phyloP scores from a whole-genome alignment of 2,888 invertebrate genomes.

The Flexamia atlantica region DNA sequence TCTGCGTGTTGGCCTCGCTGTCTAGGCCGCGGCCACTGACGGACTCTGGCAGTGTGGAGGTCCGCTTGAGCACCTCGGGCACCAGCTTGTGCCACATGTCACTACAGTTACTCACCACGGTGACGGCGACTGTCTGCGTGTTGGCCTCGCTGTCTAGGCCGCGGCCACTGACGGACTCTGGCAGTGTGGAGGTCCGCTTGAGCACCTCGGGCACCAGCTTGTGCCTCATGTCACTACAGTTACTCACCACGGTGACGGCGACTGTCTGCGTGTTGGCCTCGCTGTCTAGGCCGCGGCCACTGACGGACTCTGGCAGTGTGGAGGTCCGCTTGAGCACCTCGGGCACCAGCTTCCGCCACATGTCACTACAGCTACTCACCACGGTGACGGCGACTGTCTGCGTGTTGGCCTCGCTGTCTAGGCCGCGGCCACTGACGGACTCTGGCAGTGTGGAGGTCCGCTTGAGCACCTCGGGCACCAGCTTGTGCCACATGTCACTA shows the following conservation, averaged over 20 bases:
- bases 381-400: slow-evolving; percentile 42
- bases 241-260: slow-evolving; percentile 42
- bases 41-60: too few relatives aligned
- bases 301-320: slow-evolving; percentile 24
- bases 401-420: slow-evolving; percentile 32
- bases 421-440: slow-evolving; percentile 23
- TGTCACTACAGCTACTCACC: too few relatives aligned
- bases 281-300: slow-evolving; percentile 32
- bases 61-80: too few relatives aligned
- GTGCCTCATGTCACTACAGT: too few relatives aligned
- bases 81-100: too few relatives aligned
- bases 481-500: too few relatives aligned
- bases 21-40: too few relatives aligned
- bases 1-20: too few relatives aligned
- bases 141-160: slow-evolving; percentile 35
- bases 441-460: slow-evolving; percentile 21
- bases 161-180: slow-evolving; percentile 25
- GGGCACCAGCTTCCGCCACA: too few relatives aligned
- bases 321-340: slow-evolving; percentile 40
- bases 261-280: slow-evolving; percentile 36
- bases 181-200: slow-evolving; percentile 24
- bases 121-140: slow-evolving; percentile 33
- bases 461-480: slow-evolving; percentile 23
- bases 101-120: too few relatives aligned
- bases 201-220: slow-evolving; percentile 20